These are phyloP conservation scores for Sebastes matsubarae DNA, from an alignment of 2,797 vertebrate genomes.

Conservation along the genomic window DNA sequence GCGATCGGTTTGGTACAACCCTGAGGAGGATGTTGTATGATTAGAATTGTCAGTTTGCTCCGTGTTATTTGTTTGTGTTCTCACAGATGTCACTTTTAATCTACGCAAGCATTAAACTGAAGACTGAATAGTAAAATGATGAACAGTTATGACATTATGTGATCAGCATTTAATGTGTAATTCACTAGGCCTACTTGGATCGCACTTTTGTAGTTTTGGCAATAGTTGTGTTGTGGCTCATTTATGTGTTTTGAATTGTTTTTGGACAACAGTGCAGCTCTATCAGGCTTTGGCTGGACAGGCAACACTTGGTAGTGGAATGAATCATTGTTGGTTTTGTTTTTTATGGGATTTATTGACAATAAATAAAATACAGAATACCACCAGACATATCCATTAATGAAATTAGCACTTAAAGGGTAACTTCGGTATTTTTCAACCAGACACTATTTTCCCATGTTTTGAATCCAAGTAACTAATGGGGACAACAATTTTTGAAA, in stretches of 20 bases:
- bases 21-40: constrained; percentile 33
- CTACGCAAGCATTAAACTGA: background rate
- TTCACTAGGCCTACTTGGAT: background rate
- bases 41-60: constrained; percentile 49
- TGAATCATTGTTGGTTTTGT: background rate
- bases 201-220: background rate
- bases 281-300: background rate
- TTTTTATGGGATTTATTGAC: background rate
- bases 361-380: background rate
- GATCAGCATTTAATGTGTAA: background rate
- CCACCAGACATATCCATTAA: background rate
- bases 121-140: constrained; percentile 2
- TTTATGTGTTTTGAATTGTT: background rate
- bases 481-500: too few relatives aligned
- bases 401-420: background rate
- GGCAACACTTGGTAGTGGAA: background rate
- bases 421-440: background rate
- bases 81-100: constrained; percentile 57
- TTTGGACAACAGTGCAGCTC: background rate
- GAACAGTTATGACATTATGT: constrained; percentile 10
- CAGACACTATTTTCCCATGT: background rate
- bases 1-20: constrained; percentile 29
- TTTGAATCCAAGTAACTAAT: too few relatives aligned
- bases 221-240: background rate
- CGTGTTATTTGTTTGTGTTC: constrained; percentile 54